These are phyloP conservation scores for Meandrusa payeni DNA, from an alignment of 2,888 invertebrate species.

Conservation along the genomic window DNA sequence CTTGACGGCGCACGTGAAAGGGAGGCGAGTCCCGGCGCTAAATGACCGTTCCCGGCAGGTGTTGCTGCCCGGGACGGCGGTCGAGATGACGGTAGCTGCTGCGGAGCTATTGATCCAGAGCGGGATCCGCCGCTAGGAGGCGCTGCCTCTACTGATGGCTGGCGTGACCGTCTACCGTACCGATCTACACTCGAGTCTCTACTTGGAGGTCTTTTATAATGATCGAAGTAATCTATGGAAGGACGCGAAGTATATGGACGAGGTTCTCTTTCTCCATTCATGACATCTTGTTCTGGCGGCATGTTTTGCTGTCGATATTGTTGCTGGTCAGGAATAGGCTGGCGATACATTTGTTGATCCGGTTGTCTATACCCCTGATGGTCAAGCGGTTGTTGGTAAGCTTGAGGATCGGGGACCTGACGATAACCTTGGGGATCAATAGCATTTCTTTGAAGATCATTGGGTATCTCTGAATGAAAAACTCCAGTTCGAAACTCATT, in stretches of 20 bases:
- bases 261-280: constrained; percentile 65
- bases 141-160: constrained; percentile 86
- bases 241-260: constrained; percentile 63
- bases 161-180: constrained; percentile 88
- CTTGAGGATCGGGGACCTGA: constrained; percentile 50
- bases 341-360: constrained; percentile 49
- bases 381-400: constrained; percentile 47
- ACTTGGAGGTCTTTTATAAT: constrained; percentile 95
- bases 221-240: constrained; percentile 95
- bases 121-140: constrained; percentile 79
- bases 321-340: constrained; percentile 53
- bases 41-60: constrained; percentile 83
- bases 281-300: constrained; percentile 64
- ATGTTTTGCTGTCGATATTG: constrained; percentile 59
- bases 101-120: constrained; percentile 88
- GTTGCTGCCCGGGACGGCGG: constrained; percentile 76
- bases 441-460: constrained; percentile 45
- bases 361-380: constrained; percentile 49
- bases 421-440: constrained; percentile 52
- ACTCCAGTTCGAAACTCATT: constrained; percentile 63
- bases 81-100: constrained; percentile 86
- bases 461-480: constrained; percentile 60
- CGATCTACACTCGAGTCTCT: constrained; percentile 93
- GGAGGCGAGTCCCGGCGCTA: constrained; percentile 82
- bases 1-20: constrained; percentile 70